Base-by-base conservation (phyloP, 2,113 vertebrate species). In the Chaetura pelagica region DNA sequence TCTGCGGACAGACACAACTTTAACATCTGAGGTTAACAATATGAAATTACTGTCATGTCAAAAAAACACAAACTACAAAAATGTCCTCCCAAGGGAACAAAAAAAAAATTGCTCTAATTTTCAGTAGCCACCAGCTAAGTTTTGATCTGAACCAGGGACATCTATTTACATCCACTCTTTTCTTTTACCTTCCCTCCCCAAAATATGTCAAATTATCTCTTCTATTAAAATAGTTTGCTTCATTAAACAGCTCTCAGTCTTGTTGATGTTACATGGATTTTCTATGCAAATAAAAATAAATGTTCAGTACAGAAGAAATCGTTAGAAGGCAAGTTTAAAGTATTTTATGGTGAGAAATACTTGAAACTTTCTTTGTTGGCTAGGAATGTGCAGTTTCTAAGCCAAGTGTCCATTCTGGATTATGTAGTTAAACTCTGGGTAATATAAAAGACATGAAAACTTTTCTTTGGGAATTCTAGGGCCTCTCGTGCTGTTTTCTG, bases 261-360 rank as follows among this genome's bases (percentile, higher is more conserved):
- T 88, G 20, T 90, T 94, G 85, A 77, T 24, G 18, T 38, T 84
- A 44, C 0, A 2, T 6, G 6, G 30, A 64, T 74, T 79, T 94
- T 71, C 22, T 54, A 57, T 34, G 40, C 66, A 73, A 74, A 68
- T 40, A 54, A 78, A 75, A 83, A 61, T 13, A 46, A 55, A 74
- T 38, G 12, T 72, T 87, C 40, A 74, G 38, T 81, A 34, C 15
- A 55, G 29, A 84, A 85, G 35, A 85, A 78, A 61, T 38, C 7
- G 54, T 79, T n/a, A 75, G 40, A 84, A 77, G 42, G 11, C 21
- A 24, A 30, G 34, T 94, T 87, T 71, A 44, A 86, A 89, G 79
- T 61, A 76, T 61, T 85, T 87, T 79, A 87, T 62, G 71, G 76
- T 93, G 77, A 95, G 81, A 89, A 95, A 77, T 90, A 81, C 32